A percentile compares a stretch with the other conserved stretches of the same genome.
Evolutionary conservation across 2,797 vertebrate genomes (phyloP).

Genomic region (Bothrops alternatus): DNA sequence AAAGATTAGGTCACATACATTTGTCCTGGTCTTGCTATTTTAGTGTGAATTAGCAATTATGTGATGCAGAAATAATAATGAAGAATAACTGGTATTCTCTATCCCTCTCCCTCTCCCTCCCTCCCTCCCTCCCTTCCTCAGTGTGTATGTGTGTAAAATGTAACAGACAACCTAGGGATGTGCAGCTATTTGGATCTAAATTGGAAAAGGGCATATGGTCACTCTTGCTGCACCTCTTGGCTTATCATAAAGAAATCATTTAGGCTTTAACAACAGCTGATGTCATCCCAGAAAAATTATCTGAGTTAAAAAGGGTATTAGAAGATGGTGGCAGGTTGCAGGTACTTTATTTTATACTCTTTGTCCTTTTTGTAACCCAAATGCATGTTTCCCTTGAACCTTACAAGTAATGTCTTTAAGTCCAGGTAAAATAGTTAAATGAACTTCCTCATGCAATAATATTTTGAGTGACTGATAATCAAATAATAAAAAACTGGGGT

Average conservation of each 20-base stretch:
- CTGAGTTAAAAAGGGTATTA: too few relatives aligned
- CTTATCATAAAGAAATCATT: too few relatives aligned
- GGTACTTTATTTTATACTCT: not conserved
- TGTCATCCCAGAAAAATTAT: not conserved
- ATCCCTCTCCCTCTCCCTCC: rapidly evolving
- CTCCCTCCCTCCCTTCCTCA: too few relatives aligned
- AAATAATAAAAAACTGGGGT: conserved; percentile 21
- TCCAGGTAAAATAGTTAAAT: conserved; percentile 3
- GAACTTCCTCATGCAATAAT: not conserved
- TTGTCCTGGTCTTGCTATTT: not conserved
- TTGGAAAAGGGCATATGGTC: too few relatives aligned
- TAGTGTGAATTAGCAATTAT: not conserved
- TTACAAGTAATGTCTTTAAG: not conserved
- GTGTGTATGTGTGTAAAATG: too few relatives aligned
- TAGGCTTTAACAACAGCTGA: not conserved
- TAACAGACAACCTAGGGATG: too few relatives aligned
- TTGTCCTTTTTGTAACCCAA: not conserved
- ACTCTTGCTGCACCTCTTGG: too few relatives aligned
- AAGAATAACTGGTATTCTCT: not conserved
- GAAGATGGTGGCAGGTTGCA: too few relatives aligned
- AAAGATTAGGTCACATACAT: not conserved
- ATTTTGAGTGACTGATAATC: not conserved
- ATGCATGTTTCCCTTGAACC: not conserved
- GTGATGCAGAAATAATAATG: not conserved
- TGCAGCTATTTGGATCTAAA: too few relatives aligned